Base-by-base conservation (phyloP, 1,140 invertebrate genomes). In the Saccostrea cuccullata region DNA sequence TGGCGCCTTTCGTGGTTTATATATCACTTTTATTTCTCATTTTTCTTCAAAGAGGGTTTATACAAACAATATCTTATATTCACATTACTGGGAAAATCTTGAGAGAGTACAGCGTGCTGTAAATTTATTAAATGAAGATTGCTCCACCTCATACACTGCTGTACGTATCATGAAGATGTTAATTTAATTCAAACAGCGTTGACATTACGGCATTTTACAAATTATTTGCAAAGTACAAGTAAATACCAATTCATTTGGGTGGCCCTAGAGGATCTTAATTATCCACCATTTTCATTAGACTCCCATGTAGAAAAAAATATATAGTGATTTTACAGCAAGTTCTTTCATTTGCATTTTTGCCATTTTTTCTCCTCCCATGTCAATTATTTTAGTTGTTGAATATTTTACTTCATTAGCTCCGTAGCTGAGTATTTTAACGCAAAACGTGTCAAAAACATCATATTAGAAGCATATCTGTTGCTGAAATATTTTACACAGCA, bases 141-240 rank as follows among this genome's bases (percentile, higher is more conserved):
- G 30, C 30, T 36, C 58, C 58, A 77, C 23, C 23, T 67, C 60
- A 30, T 77, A 30, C 70, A 13, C 58, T 20, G 15, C 23, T 23
- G 26, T 12, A 26, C 30, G 26, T 77, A 77, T 77, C 70, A 77
- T 15, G 8, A 36, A 12, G 26, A 40, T 30, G 70, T 26, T 77
- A 77, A 77, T 77, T 36, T 36, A 77, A 77, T 77, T 77, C 70
- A 77, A 77, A 77, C 26, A 77, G 23, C 23, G 70, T 77, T 26
- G 70, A 77, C 70, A 77, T 77, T 77, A 77, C 30, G 70, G 70
- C 70, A 77, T 77, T 36, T 77, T 36, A 77, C 26, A 77, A 26
- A 77, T 77, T 77, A 30, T 77, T 77, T 26, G 15, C 23, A 77
- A 77, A 77, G 70, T 77, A 26, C 70, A 26, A 77, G 26, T 26